These are phyloP conservation scores for Calameuta filiformis DNA, from an alignment of 2,888 invertebrate species.

Conservation along the genomic window DNA sequence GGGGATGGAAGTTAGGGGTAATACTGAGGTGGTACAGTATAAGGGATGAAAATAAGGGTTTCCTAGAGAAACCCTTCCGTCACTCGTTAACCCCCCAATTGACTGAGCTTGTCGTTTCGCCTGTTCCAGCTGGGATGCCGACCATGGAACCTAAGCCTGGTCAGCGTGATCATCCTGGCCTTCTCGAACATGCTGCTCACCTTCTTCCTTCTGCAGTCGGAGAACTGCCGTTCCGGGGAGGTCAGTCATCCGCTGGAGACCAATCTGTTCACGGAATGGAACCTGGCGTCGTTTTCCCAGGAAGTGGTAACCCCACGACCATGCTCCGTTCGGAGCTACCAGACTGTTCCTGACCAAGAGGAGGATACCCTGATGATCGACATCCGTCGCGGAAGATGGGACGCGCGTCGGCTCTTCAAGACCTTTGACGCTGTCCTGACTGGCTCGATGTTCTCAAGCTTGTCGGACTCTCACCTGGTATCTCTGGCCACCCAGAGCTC, in stretches of 20 bases:
- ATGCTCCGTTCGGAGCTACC: conserved; percentile 40
- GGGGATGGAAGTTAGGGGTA: conserved; percentile 1
- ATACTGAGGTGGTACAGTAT: neutral
- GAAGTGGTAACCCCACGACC: neutral
- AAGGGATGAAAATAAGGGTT: neutral
- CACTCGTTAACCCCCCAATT: neutral
- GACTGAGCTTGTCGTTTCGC: neutral
- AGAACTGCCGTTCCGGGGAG: conserved; percentile 55
- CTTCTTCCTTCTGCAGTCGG: conserved; percentile 70
- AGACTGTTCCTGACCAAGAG: conserved; percentile 37
- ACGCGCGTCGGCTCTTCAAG: conserved; percentile 75
- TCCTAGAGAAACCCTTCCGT: neutral
- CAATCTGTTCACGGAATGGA: conserved; percentile 51
- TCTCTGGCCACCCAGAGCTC: conserved; percentile 90
- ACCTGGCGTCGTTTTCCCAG: neutral
- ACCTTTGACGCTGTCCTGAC: conserved; percentile 79
- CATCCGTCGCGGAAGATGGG: conserved; percentile 79
- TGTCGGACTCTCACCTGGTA: conserved; percentile 72
- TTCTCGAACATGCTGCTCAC: conserved; percentile 74
- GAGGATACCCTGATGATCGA: conserved; percentile 68
- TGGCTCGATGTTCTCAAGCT: conserved; percentile 74
- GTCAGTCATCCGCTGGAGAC: neutral
- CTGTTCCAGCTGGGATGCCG: conserved; percentile 69
- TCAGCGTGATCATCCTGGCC: conserved; percentile 74
- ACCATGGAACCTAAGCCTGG: conserved; percentile 77